Evolutionary conservation across 2,888 invertebrate genomes (phyloP), one percentile per base, ranked within the genome.

Genomic region (Tetragnatha montana): DNA sequence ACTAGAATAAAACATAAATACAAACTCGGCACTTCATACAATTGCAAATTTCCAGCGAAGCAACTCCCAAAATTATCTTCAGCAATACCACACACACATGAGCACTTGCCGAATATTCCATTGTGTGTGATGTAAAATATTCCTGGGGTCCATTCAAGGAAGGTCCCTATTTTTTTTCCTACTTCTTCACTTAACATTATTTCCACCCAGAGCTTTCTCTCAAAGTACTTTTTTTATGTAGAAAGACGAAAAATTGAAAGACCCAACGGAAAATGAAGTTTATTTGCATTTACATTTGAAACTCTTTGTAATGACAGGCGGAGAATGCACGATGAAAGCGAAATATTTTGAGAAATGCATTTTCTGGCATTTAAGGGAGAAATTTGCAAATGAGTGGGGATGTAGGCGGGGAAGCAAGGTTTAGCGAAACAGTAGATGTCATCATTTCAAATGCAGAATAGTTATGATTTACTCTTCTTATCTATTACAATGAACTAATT

Each of bases 251-350:
- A 60, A 60, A 60, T 60, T 60, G 60, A 60, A 60, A 60, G 60
- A 60, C 14, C 60, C 60, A 17, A 60, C 12, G 60, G 60, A 60
- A 60, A 60, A 60, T 60, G 60, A 60, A 60, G 60, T 60, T 60
- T 60, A 60, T 60, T 60, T 60, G 60, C 60, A 60, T 60, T 60
- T 60, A 60, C 60, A 60, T 60, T 60, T 60, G 60, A 60, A 60
- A 60, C 60, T 60, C 17, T 60, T 60, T 60, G 60, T 60, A 60
- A 60, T 60, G 60, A 60, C 60, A 12, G 60, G 17, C 60, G 14
- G 60, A 12, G 60, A 60, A 60, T 60, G 17, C 10, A 10, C 17
- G 12, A 60, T 60, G 60, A 60, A 60, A 60, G 12, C 17, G 60
- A 60, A 60, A 10, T 17, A 60, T 60, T 60, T 60, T 60, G 17